phyloP scores from a whole-genome alignment of 2,888 invertebrate species.

The Rosalia funebris region DNA sequence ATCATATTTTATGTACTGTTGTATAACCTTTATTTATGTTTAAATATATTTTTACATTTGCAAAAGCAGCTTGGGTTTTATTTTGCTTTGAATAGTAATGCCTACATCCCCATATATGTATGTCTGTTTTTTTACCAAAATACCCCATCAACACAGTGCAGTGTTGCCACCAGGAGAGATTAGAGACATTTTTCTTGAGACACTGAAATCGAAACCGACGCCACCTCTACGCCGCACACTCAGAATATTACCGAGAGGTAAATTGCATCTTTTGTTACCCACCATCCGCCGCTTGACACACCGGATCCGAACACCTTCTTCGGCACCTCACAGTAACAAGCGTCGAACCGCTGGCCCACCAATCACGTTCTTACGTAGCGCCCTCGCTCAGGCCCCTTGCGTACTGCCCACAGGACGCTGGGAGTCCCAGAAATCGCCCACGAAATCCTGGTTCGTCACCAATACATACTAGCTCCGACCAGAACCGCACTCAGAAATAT shows the following conservation, averaged over 20 bases:
- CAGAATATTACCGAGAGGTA: conserved; percentile 34
- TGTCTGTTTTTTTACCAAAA: conserved; percentile 38
- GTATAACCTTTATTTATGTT: conserved; percentile 65
- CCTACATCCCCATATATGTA: conserved; percentile 43
- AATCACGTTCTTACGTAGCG: neutral
- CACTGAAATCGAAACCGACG: conserved; percentile 36
- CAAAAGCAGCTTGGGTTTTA: conserved; percentile 65
- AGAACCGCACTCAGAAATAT: too few species aligned
- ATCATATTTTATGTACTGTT: conserved; percentile 66
- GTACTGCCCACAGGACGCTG: too few species aligned
- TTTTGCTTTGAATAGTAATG: conserved; percentile 57
- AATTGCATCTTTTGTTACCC: conserved; percentile 13
- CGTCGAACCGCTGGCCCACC: neutral
- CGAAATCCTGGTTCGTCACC: too few species aligned
- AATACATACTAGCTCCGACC: too few species aligned
- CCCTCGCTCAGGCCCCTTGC: too few species aligned
- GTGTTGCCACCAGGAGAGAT: conserved; percentile 61
- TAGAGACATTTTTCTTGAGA: conserved; percentile 38
- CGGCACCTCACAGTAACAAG: conserved; percentile 24
- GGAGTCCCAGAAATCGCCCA: too few species aligned
- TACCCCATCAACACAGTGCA: conserved; percentile 44
- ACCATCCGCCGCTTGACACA: conserved; percentile 21
- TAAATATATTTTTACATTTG: conserved; percentile 66
- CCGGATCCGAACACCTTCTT: conserved; percentile 41
- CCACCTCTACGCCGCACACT: conserved; percentile 49